Percentiles rank a stretch among this genome's conserved stretches.
These are phyloP conservation scores for Hyperoplus lanceolatus DNA, from an alignment of 2,797 vertebrate genomes.

Conservation along the genomic window DNA sequence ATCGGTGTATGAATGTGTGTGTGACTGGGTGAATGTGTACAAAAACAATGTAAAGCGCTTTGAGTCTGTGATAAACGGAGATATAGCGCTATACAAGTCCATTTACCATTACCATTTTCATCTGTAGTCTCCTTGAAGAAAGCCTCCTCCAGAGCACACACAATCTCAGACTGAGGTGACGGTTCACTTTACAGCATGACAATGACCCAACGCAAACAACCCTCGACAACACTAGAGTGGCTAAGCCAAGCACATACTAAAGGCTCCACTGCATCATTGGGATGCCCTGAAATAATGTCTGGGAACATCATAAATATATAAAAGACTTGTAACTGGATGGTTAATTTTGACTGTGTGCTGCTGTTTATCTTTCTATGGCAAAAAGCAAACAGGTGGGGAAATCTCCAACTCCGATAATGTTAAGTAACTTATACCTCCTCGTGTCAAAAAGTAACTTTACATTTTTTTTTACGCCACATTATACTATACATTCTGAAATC, in stretches of 20 bases:
- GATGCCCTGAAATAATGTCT: background rate
- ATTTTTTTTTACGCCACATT: conserved; percentile 38
- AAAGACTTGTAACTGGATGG: background rate
- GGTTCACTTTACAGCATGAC: too few species aligned
- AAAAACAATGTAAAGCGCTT: too few species aligned
- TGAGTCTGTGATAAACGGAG: too few species aligned
- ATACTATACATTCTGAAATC: background rate
- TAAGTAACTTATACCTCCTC: background rate
- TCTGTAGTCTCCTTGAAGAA: too few species aligned
- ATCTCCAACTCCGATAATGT: background rate
- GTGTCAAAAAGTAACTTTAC: conserved; percentile 28
- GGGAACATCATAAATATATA: background rate
- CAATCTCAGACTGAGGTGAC: too few species aligned
- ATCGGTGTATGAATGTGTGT: too few species aligned
- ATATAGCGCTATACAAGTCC: too few species aligned
- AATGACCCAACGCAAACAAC: too few species aligned
- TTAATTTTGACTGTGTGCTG: background rate
- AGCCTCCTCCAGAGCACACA: too few species aligned
- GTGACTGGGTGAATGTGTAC: too few species aligned
- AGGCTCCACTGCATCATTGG: background rate
- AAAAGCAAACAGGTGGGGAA: conserved; percentile 4
- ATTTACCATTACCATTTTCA: too few species aligned
- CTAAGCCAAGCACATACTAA: background rate
- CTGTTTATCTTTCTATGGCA: conserved; percentile 6
- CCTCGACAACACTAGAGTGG: too few species aligned